Evolutionary conservation across 2,797 vertebrate species (phyloP), one percentile per base, ranked within the genome.

Genomic region (Sebastolobus alascanus): DNA sequence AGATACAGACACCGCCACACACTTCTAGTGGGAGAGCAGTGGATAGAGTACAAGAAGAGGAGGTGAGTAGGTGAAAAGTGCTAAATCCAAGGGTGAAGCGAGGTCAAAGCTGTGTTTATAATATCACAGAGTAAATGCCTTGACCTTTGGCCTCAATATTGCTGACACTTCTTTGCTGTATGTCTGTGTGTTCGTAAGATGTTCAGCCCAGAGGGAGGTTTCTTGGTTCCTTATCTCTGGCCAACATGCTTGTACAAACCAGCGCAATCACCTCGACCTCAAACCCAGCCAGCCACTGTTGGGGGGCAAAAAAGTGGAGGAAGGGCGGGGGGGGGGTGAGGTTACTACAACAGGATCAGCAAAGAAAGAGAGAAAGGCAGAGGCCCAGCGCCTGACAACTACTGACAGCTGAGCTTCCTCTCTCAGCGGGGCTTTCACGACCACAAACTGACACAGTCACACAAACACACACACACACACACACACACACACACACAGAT

Each of bases 351-450:
- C 77, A 84, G 67, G 82, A 84, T 76, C 80, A 82, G 79, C 79
- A 69, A 77, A 83, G 63, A 71, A 43, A 73, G 10, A 73, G 46
- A 71, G 66, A 73, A 22, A 52, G 20, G 50, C 38, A 73, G 80
- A 73, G 72, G 77, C 78, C 75, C 84, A 72, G 79, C 6, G 74
- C 27, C 82, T 90, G 90, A 92, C 79, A 82, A 56, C 83, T 83
- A 83, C 88, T 87, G 91, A 91, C 93, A 94, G 93, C 92, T 92
- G 90, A 91, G 79, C 79, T 94, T 93, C 91, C 91, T 88, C 84
- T 85, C 82, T 90, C 82, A 74, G 83, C 29, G 81, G 78, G 88
- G 76, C 81, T 86, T 86, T 88, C 76, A 79, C 25, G 11, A 92
- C 89, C 88, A 91, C 93, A 92, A 92, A 94, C 91, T 87, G 90